Conservation (phyloP, 2,797 vertebrate genomes). For the Ceyx erithaca region DNA sequence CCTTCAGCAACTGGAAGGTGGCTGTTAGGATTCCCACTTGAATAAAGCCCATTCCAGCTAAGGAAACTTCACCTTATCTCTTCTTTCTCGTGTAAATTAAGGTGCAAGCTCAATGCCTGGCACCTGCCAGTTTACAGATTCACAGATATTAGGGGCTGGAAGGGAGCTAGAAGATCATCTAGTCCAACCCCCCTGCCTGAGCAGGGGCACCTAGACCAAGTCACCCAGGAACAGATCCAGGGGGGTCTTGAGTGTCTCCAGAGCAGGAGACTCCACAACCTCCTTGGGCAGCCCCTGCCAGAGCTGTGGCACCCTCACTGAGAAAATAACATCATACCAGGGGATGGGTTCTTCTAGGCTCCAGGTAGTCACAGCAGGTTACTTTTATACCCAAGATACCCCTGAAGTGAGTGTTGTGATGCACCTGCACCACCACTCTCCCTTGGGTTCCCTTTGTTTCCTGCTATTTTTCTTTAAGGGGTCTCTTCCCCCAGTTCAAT, state of each 20-base stretch:
- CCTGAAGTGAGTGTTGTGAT: background rate
- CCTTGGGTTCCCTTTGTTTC: background rate
- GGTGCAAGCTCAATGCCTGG: background rate
- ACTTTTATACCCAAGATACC: background rate
- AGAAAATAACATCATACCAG: background rate
- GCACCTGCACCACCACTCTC: background rate
- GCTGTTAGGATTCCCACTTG: background rate
- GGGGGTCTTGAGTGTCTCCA: too few species aligned
- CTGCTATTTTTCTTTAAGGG: background rate
- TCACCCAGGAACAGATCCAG: too few species aligned
- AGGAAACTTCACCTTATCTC: background rate
- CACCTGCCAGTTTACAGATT: background rate
- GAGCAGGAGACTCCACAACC: too few species aligned
- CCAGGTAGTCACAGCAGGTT: background rate
- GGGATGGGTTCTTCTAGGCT: background rate
- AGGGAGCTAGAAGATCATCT: too few species aligned
- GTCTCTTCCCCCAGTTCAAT: conserved; percentile 62
- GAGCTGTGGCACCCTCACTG: too few species aligned
- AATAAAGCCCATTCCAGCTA: background rate
- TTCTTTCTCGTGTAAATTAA: background rate
- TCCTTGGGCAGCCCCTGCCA: too few species aligned
- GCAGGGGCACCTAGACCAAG: too few species aligned
- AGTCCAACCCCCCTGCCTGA: too few species aligned
- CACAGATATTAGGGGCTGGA: too few species aligned
- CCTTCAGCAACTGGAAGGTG: too few species aligned